A percentile compares a stretch with the other conserved stretches of the same genome.
These are phyloP conservation scores for Slavum lentiscoides DNA, from an alignment of 2,888 invertebrate species.

Conservation along the genomic window DNA sequence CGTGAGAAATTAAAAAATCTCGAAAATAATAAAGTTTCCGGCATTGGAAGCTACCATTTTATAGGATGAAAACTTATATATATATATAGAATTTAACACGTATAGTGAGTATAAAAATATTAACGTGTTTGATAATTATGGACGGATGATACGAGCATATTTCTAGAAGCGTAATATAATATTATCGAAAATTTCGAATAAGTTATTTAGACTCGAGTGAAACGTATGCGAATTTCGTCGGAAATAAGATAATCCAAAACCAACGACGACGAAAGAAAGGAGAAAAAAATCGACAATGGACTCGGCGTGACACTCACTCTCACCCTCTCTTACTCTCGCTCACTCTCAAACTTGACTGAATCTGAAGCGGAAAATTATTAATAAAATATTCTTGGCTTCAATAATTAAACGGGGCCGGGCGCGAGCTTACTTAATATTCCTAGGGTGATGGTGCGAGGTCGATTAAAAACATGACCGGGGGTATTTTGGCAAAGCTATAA, in stretches of 20 bases:
- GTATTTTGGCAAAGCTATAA: conserved; percentile 52
- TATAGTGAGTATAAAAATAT: too few relatives aligned
- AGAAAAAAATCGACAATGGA: not conserved
- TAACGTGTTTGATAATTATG: too few relatives aligned
- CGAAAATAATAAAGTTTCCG: not conserved
- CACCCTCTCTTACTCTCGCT: not conserved
- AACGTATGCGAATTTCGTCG: not conserved
- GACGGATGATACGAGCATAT: too few relatives aligned
- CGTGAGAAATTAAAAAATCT: too few relatives aligned
- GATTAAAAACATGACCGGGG: conserved; percentile 52
- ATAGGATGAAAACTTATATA: not conserved
- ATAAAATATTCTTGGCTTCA: conserved; percentile 52
- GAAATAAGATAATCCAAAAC: not conserved
- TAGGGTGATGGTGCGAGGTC: conserved; percentile 50
- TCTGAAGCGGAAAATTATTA: conserved; percentile 27
- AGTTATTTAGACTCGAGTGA: not conserved
- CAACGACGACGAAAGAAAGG: not conserved
- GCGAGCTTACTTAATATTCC: conserved; percentile 52
- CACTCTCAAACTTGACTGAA: conserved; percentile 11
- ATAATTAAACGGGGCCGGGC: conserved; percentile 46
- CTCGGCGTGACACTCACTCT: not conserved
- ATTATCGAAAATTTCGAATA: too few relatives aligned
- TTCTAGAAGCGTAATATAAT: too few relatives aligned
- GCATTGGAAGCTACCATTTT: not conserved
- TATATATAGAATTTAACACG: not conserved